Conservation (phyloP, 2,888 invertebrate species). For the Latrodectus hesperus region DNA sequence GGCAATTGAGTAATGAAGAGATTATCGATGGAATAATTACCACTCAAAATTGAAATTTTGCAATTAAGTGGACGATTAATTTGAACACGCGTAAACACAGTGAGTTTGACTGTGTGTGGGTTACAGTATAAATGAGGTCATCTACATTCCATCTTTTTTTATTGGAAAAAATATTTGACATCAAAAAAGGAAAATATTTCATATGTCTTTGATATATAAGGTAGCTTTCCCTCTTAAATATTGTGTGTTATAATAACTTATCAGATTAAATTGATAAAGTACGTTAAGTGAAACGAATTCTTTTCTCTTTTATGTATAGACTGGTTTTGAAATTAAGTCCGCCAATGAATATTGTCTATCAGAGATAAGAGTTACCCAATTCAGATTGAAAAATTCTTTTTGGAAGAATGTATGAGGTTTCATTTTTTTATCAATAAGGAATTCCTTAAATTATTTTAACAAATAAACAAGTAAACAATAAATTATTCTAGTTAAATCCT, state of each 20-base stretch:
- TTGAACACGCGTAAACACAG: neutral
- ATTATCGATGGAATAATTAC: neutral
- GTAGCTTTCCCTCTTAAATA: neutral
- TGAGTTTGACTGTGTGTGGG: neutral
- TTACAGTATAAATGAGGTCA: neutral
- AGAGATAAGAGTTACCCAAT: too few species aligned
- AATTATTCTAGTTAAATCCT: too few species aligned
- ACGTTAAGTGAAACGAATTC: too few species aligned
- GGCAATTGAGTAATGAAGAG: neutral
- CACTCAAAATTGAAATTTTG: neutral
- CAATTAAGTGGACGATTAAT: slow-evolving; percentile 1
- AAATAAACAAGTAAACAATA: too few species aligned
- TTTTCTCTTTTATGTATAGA: too few species aligned
- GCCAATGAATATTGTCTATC: too few species aligned
- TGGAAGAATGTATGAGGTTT: too few species aligned
- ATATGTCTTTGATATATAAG: neutral
- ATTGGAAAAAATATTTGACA: slow-evolving; percentile 2
- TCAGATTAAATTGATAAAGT: neutral
- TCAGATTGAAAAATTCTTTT: too few species aligned
- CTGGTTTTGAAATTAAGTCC: too few species aligned
- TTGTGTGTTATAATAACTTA: neutral
- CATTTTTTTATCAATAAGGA: too few species aligned
- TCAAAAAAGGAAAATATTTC: neutral
- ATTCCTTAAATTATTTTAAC: too few species aligned
- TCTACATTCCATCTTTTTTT: neutral